Evolutionary conservation across 53 echinoderm and acorn worm genomes (phyloP).

Genomic region (Temnopleurus reevesii): DNA sequence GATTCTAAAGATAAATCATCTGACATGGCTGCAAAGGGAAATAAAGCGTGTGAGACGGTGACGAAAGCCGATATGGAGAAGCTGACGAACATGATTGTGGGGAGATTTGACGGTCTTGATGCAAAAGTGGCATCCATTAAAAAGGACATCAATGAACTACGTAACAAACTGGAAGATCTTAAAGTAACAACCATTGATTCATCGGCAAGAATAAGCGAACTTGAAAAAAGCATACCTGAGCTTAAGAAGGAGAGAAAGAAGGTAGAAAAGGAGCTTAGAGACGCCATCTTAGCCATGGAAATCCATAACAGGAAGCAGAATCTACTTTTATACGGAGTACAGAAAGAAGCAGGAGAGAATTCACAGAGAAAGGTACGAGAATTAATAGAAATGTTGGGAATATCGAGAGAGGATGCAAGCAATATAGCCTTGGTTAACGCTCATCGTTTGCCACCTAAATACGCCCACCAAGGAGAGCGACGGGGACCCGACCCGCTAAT

Average conservation of each 20-base stretch:
- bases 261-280: background rate
- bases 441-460: background rate
- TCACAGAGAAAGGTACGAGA: background rate
- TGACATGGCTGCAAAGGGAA: background rate
- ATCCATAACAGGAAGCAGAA: background rate
- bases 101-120: no score
- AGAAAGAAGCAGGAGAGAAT: conserved; percentile 9
- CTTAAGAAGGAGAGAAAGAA: background rate
- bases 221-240: background rate
- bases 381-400: background rate
- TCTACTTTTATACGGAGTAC: background rate
- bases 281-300: background rate
- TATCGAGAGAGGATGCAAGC: background rate
- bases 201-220: background rate
- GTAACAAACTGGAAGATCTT: background rate
- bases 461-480: background rate
- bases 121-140: background rate
- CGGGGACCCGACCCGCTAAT: background rate
- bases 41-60: background rate
- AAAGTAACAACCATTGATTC: background rate
- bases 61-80: background rate
- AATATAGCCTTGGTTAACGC: background rate
- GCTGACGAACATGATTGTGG: no score
- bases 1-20: background rate
- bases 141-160: background rate